phyloP scores from a whole-genome alignment of 2,113 vertebrate genomes.

The Agapornis roseicollis region DNA sequence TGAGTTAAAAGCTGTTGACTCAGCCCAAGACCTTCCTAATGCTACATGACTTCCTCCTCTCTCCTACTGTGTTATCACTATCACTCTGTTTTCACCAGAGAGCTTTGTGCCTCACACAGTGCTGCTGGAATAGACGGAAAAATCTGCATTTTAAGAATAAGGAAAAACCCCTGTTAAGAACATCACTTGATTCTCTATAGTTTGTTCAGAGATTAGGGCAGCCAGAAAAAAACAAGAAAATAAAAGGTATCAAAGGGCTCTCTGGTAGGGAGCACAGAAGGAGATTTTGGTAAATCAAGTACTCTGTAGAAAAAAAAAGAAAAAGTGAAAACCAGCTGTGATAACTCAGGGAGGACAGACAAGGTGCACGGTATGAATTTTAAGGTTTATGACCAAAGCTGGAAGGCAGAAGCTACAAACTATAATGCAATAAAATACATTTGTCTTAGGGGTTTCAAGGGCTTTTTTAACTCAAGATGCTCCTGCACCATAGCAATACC shows the following conservation, averaged over 20 bases:
- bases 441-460: background rate
- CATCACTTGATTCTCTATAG: background rate
- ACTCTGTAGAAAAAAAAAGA: background rate
- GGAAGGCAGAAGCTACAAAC: background rate
- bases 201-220: background rate
- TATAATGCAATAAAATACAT: background rate
- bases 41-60: background rate
- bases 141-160: background rate
- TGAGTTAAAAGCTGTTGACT: background rate
- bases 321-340: background rate
- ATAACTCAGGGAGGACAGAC: background rate
- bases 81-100: background rate
- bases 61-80: background rate
- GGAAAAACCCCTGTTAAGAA: background rate
- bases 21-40: background rate
- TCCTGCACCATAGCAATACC: background rate
- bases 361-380: background rate
- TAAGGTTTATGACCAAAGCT: background rate
- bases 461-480: background rate
- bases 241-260: background rate
- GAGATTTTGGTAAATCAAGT: background rate
- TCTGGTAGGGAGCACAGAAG: background rate
- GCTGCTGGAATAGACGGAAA: background rate
- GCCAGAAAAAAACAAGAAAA: background rate
- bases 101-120: background rate